Evolutionary conservation across 2,797 vertebrate genomes (phyloP).

Genomic region (Phrynocephalus guinanensis): DNA sequence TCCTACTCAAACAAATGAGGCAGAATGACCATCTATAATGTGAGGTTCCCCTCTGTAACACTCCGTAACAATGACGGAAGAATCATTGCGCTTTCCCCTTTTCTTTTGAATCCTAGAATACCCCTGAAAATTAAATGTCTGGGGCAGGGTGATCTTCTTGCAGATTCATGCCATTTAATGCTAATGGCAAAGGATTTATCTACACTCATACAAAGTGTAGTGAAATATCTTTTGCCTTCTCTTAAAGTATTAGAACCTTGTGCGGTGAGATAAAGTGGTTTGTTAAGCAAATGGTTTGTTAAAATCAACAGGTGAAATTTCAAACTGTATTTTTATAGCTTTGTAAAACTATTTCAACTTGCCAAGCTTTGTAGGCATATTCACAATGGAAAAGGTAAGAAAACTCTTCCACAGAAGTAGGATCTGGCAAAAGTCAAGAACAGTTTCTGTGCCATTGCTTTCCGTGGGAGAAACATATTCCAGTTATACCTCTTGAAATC

Average conservation of each 20-base stretch:
- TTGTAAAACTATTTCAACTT: not conserved
- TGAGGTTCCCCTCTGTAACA: not conserved
- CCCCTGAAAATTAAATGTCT: not conserved
- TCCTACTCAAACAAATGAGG: not conserved
- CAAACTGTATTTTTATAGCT: not conserved
- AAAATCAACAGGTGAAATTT: not conserved
- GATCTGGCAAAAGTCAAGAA: not conserved
- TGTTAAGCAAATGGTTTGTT: not conserved
- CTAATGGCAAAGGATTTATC: not conserved
- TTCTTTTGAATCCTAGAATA: not conserved
- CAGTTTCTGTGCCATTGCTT: not conserved
- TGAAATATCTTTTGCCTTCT: not conserved
- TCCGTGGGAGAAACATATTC: not conserved
- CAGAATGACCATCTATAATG: not conserved
- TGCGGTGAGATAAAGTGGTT: not conserved
- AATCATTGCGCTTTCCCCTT: not conserved
- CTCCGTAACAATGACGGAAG: not conserved
- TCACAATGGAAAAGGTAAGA: not conserved
- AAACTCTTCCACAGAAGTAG: not conserved
- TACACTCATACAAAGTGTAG: constrained; percentile 24
- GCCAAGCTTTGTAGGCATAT: not conserved
- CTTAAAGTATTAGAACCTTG: constrained; percentile 24
- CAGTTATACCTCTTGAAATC: not conserved
- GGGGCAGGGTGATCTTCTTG: not conserved
- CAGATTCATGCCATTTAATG: not conserved